phyloP scores from a whole-genome alignment of 2,888 invertebrate species.

The Diplolepis rosae region DNA sequence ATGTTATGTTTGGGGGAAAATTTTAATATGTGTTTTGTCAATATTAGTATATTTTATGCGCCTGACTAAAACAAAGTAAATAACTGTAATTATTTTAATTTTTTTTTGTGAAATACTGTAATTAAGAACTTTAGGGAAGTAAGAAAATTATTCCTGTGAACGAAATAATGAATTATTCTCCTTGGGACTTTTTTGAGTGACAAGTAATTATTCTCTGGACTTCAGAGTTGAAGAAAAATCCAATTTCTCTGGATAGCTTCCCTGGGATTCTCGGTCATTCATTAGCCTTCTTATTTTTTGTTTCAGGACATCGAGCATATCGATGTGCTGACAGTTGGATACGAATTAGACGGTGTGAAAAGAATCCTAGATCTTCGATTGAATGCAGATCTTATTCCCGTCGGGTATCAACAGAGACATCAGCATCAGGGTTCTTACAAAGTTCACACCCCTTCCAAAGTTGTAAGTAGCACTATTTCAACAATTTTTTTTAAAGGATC shows the following conservation, averaged over 20 bases:
- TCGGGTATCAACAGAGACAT: slow-evolving; percentile 78
- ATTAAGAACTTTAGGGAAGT: not conserved
- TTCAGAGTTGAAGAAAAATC: slow-evolving; percentile 1
- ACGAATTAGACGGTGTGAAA: slow-evolving; percentile 80
- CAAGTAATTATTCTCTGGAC: slow-evolving; percentile 12
- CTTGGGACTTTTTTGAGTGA: not conserved
- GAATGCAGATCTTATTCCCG: slow-evolving; percentile 83
- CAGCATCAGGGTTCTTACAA: slow-evolving; percentile 74
- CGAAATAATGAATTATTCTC: not conserved
- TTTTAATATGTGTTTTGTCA: no score
- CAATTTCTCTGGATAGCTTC: slow-evolving; percentile 11
- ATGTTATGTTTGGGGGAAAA: no score
- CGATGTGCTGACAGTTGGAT: slow-evolving; percentile 78
- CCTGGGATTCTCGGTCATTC: not conserved
- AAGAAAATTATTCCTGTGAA: not conserved
- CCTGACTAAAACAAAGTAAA: no score
- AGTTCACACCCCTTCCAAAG: slow-evolving; percentile 71
- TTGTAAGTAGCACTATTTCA: slow-evolving; percentile 69
- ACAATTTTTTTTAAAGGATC: no score
- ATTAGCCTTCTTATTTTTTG: slow-evolving; percentile 30
- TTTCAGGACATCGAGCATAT: slow-evolving; percentile 76
- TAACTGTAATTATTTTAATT: not conserved
- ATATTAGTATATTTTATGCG: no score
- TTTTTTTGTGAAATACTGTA: not conserved
- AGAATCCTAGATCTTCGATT: slow-evolving; percentile 82